Conservation (phyloP, 2,797 vertebrate genomes). For the Lates japonicus region DNA sequence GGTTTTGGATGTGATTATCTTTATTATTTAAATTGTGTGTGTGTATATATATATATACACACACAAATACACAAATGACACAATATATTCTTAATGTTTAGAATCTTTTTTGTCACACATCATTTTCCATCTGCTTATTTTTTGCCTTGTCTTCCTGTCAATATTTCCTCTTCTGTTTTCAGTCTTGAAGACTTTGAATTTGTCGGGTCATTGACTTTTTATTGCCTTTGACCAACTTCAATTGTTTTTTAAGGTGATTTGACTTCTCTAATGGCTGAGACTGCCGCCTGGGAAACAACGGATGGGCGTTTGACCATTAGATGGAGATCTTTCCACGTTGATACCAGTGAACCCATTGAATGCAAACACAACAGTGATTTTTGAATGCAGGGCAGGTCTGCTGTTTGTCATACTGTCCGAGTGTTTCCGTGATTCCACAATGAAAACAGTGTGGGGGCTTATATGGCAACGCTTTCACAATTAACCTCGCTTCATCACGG, state of each 20-base stretch:
- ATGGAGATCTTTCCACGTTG: conserved; percentile 45
- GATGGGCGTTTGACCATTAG: conserved; percentile 44
- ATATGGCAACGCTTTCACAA: background rate
- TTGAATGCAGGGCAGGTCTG: background rate
- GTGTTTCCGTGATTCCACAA: background rate
- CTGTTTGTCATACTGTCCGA: background rate
- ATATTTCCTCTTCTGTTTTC: background rate
- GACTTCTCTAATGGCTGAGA: background rate
- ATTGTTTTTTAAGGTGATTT: background rate
- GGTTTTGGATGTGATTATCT: background rate
- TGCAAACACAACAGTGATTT: background rate
- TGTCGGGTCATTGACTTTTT: background rate
- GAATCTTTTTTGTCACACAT: background rate
- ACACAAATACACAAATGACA: background rate
- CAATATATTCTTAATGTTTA: background rate
- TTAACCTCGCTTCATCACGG: conserved; percentile 4
- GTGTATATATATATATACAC: background rate
- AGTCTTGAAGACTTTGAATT: background rate
- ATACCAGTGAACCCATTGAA: conserved; percentile 1
- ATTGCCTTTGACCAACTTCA: background rate
- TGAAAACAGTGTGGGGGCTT: too few species aligned
- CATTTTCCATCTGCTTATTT: background rate
- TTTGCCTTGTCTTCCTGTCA: background rate
- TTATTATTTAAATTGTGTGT: background rate
- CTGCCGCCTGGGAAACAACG: conserved; percentile 13